Evolutionary conservation across 2,888 invertebrate genomes (phyloP).

Genomic region (Proisotoma minuta): DNA sequence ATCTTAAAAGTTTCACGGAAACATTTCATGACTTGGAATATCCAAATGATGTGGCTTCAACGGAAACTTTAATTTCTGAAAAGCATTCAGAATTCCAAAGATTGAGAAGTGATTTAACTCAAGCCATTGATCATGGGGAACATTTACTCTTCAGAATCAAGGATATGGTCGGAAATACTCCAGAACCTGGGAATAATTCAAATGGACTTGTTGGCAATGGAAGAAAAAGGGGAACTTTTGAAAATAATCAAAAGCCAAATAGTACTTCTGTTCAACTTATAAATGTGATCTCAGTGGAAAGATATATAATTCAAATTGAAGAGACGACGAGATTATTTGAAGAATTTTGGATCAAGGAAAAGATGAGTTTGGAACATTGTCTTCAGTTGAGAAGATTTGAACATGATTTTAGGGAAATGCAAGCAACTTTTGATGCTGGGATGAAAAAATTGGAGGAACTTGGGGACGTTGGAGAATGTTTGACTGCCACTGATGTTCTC

Average conservation of each 20-base stretch:
- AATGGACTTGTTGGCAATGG: conserved; percentile 25
- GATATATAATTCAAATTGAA: conserved; percentile 84
- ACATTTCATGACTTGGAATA: conserved; percentile 84
- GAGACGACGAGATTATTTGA: conserved; percentile 92
- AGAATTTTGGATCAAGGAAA: conserved; percentile 90
- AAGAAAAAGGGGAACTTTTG: conserved; percentile 15
- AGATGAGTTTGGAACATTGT: conserved; percentile 81
- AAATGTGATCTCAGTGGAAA: conserved; percentile 51
- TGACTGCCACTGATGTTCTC: conserved; percentile 70
- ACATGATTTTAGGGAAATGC: conserved; percentile 86
- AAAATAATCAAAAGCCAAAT: conserved; percentile 20
- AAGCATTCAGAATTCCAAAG: conserved; percentile 65
- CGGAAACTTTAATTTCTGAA: conserved; percentile 76
- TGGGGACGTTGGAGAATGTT: conserved; percentile 86
- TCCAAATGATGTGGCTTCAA: conserved; percentile 88
- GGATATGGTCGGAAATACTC: conserved; percentile 21
- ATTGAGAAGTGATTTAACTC: conserved; percentile 77
- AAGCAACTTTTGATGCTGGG: conserved; percentile 73
- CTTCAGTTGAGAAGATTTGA: conserved; percentile 87
- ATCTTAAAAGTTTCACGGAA: conserved; percentile 80
- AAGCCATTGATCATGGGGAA: conserved; percentile 84
- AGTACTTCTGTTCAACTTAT: conserved; percentile 42
- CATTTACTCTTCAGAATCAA: conserved; percentile 64
- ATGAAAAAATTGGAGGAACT: conserved; percentile 73
- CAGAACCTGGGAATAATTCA: conserved; percentile 15